Evolutionary conservation across 2,888 invertebrate genomes (phyloP).

Genomic region (Acanthopleura granulata): DNA sequence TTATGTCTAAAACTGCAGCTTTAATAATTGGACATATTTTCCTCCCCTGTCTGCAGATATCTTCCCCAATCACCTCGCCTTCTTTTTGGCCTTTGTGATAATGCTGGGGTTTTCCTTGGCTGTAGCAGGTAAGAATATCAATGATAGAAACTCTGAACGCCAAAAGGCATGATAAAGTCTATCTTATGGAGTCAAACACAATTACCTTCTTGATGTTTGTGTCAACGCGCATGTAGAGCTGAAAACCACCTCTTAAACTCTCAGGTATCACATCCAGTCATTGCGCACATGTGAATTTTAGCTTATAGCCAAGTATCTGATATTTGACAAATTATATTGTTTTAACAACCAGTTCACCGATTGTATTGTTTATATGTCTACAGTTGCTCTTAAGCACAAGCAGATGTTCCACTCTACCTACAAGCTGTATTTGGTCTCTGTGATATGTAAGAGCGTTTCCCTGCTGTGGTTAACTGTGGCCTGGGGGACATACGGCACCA

Average conservation of each 20-base stretch:
- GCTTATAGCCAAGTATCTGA: no score
- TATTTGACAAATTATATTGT: neutral
- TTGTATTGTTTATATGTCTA: conserved; percentile 53
- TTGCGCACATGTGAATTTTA: no score
- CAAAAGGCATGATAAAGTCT: no score
- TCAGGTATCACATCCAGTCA: no score
- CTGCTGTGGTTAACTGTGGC: conserved; percentile 79
- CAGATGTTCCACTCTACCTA: conserved; percentile 90
- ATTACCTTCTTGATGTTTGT: no score
- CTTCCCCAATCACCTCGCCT: conserved; percentile 83
- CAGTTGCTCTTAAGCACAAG: conserved; percentile 81
- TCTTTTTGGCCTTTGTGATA: conserved; percentile 80
- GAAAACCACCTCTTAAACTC: no score
- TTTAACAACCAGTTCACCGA: neutral
- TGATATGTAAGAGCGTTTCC: conserved; percentile 78
- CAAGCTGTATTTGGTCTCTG: conserved; percentile 84
- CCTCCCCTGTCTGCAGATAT: conserved; percentile 77
- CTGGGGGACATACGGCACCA: conserved; percentile 82
- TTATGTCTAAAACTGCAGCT: neutral
- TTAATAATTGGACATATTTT: neutral
- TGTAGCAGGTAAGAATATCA: conserved; percentile 73
- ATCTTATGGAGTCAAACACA: no score
- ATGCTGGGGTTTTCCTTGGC: conserved; percentile 81
- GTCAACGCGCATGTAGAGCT: no score
- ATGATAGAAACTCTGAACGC: no score